phyloP scores from a whole-genome alignment of 2,888 invertebrate species.

The Anodontia alba region DNA sequence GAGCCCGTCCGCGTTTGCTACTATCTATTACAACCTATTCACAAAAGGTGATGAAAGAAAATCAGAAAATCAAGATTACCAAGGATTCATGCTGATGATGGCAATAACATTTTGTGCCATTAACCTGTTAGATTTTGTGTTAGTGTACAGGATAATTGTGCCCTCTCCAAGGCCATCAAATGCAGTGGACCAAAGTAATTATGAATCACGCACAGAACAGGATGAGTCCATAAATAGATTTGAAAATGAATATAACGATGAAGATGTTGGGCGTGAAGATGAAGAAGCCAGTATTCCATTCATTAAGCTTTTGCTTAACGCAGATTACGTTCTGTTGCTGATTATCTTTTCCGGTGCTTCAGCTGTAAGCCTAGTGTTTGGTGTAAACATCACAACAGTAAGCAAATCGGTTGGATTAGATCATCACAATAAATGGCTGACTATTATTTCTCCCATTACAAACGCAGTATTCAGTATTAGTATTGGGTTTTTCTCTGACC shows the following conservation, averaged over 20 bases:
- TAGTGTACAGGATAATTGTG: conserved; percentile 30
- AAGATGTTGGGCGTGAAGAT: neutral
- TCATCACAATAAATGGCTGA: conserved; percentile 29
- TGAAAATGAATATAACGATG: neutral
- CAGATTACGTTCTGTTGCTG: conserved; percentile 38
- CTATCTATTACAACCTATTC: conserved; percentile 48
- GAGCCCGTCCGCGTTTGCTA: conserved; percentile 59
- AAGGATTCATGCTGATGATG: conserved; percentile 53
- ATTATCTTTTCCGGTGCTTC: conserved; percentile 49
- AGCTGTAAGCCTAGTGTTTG: conserved; percentile 49
- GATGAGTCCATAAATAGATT: neutral
- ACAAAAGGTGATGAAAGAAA: conserved; percentile 18
- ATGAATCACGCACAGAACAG: neutral
- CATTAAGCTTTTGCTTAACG: conserved; percentile 30
- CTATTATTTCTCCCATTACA: conserved; percentile 43
- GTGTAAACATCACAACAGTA: conserved; percentile 48
- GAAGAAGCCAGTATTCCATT: conserved; percentile 18
- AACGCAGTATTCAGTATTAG: conserved; percentile 42
- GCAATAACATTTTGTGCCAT: conserved; percentile 49
- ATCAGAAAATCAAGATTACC: conserved; percentile 34
- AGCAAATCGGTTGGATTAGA: conserved; percentile 38
- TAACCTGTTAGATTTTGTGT: conserved; percentile 47
- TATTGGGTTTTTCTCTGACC: conserved; percentile 49
- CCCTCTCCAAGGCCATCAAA: neutral
- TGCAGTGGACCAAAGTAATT: neutral